phyloP scores from a whole-genome alignment of 2,888 invertebrate genomes.

The Schizotus pectinicornis region DNA sequence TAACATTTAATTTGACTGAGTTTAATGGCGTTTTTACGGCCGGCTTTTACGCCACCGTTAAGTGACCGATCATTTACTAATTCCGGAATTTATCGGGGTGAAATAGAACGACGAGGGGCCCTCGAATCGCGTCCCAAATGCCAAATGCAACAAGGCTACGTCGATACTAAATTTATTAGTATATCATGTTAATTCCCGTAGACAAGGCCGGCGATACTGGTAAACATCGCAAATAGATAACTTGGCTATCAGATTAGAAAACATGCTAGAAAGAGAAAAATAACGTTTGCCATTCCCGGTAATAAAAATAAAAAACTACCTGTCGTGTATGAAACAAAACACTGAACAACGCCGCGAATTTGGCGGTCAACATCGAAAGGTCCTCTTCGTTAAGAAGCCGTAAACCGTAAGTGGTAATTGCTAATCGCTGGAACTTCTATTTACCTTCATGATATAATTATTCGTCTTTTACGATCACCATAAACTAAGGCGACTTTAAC shows the following conservation, averaged over 20 bases:
- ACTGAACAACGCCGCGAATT: too few species aligned
- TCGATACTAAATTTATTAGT: too few species aligned
- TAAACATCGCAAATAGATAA: too few species aligned
- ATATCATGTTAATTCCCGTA: neutral
- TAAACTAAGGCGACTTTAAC: conserved; percentile 6
- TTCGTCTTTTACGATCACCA: conserved; percentile 16
- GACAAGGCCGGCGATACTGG: too few species aligned
- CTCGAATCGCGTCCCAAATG: neutral
- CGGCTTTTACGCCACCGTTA: neutral
- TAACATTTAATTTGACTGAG: conserved; percentile 6
- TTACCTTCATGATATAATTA: conserved; percentile 19
- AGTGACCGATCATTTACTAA: conserved; percentile 1
- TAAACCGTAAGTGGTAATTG: conserved; percentile 4
- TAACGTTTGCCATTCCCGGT: too few species aligned
- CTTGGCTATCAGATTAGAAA: neutral
- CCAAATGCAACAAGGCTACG: neutral
- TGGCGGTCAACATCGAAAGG: too few species aligned
- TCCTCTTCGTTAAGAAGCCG: neutral
- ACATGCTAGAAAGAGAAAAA: neutral
- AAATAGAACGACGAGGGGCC: neutral
- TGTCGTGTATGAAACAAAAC: too few species aligned
- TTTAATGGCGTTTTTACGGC: neutral
- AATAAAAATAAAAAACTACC: too few species aligned
- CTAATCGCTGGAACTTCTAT: conserved; percentile 6
- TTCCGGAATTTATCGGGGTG: conserved; percentile 1